Conservation (phyloP, 2,888 invertebrate species). For the Diabrotica balteata region DNA sequence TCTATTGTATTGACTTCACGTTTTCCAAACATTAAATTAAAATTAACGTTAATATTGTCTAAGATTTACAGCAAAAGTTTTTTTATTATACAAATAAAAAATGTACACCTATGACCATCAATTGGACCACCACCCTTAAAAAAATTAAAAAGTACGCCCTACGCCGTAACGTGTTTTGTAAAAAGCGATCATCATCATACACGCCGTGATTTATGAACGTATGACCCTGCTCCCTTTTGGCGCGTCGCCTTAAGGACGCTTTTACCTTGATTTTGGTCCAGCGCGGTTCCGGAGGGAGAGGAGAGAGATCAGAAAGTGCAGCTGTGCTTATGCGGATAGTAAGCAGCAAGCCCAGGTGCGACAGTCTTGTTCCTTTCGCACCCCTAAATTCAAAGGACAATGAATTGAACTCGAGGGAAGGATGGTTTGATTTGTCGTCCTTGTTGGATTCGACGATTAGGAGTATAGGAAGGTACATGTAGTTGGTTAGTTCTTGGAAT, state of each 20-base stretch:
- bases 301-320: conserved; percentile 45
- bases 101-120: neutral
- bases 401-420: conserved; percentile 7
- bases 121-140: neutral
- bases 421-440: conserved; percentile 18
- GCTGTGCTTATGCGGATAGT: conserved; percentile 49
- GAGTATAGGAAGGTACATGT: neutral
- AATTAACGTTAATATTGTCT: too few species aligned
- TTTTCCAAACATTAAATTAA: too few species aligned
- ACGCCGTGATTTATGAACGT: conserved; percentile 49
- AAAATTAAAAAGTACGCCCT: neutral
- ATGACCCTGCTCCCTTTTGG: conserved; percentile 26
- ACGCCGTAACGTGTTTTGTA: conserved; percentile 45
- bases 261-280: conserved; percentile 51
- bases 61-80: too few species aligned
- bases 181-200: conserved; percentile 47
- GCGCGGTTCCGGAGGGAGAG: conserved; percentile 39
- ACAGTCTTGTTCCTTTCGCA: conserved; percentile 22
- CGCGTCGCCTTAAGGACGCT: conserved; percentile 45
- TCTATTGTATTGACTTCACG: too few species aligned
- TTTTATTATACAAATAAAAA: too few species aligned
- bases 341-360: conserved; percentile 18
- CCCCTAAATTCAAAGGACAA: conserved; percentile 21
- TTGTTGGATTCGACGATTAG: neutral
- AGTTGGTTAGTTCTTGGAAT: conserved; percentile 8